Evolutionary conservation across 2,888 invertebrate species (phyloP), one percentile per base, ranked within the genome.

Genomic region (Drosophila testacea): DNA sequence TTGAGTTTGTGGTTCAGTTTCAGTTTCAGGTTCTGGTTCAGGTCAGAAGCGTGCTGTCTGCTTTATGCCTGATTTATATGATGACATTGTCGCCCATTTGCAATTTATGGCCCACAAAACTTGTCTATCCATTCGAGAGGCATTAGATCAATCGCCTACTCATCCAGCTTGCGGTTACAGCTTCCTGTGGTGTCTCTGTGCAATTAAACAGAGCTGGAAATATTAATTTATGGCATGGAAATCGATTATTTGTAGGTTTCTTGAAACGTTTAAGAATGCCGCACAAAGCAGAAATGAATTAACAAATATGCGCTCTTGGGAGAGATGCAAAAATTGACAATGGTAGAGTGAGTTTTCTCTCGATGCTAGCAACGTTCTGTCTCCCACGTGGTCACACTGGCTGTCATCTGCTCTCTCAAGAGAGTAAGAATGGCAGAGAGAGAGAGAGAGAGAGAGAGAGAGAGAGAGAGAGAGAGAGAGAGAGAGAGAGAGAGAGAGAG

Each of bases 61-160:
- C 36, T 79, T 81, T 61, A 52, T 69, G 67, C 69, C 67, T 83
- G 86, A 83, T 83, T 83, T 83, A 83, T 83, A 83, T 65, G 83
- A 70, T 79, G 83, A 77, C 86, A 85, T 83, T 70, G 79, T 67
- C 73, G 73, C 38, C 62, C 79, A 62, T 68, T 65, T 22, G 50
- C 59, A 64, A 85, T 82, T 85, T 76, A 88, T 88, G 54, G 68
- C 62, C 63, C 39, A 48, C 22, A 42, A 50, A 61, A 61, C 47
- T 55, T 41, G 55, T 57, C 61, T 62, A 70, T 11, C 50, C 16
- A 30, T 48, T 50, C 22, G n/a, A 38, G 38, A 32, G 42, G 50
- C 48, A 50, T 61, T 74, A 51, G 73, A 73, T 74, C 73, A 75
- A 77, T 75, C 34, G 67, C 34, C 11, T 32, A 9, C 48, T 47